Evolutionary conservation across 2,888 invertebrate genomes (phyloP).

Genomic region (Rotaria macrura): DNA sequence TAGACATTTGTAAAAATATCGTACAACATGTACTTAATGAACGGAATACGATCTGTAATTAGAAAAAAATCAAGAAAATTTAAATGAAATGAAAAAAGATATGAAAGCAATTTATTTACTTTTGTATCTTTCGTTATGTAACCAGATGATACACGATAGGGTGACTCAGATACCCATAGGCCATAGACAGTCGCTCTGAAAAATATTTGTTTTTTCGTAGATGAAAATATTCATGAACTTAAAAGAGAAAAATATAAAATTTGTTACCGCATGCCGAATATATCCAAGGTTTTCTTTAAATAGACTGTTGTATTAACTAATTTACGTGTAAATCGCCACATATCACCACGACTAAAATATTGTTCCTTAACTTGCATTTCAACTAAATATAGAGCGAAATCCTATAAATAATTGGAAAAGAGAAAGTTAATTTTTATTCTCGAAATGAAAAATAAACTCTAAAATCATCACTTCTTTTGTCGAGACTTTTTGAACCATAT

Average conservation of each 20-base stretch:
- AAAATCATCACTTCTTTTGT: neutral
- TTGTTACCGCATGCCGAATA: neutral
- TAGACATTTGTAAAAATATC: conserved; percentile 87
- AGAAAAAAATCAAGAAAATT: neutral
- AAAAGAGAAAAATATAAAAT: neutral
- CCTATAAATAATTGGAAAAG: neutral
- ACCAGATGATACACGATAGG: conserved; percentile 16
- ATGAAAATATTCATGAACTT: too few species aligned
- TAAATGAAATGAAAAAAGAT: neutral
- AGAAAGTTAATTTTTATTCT: neutral
- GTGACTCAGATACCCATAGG: neutral
- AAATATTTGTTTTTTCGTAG: neutral
- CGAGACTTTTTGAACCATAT: neutral
- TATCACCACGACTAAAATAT: conserved; percentile 91
- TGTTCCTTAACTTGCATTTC: conserved; percentile 94
- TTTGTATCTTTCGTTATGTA: conserved; percentile 16
- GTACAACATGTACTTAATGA: conserved; percentile 95
- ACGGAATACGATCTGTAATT: conserved; percentile 68
- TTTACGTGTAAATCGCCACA: conserved; percentile 68
- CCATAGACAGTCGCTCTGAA: neutral
- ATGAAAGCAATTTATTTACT: too few species aligned
- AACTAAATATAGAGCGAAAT: conserved; percentile 63
- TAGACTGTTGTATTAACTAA: neutral
- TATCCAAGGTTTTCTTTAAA: neutral
- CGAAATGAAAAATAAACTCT: neutral